These are phyloP conservation scores for Sebastes steindachneri DNA, from an alignment of 2,797 vertebrate species.

Conservation along the genomic window DNA sequence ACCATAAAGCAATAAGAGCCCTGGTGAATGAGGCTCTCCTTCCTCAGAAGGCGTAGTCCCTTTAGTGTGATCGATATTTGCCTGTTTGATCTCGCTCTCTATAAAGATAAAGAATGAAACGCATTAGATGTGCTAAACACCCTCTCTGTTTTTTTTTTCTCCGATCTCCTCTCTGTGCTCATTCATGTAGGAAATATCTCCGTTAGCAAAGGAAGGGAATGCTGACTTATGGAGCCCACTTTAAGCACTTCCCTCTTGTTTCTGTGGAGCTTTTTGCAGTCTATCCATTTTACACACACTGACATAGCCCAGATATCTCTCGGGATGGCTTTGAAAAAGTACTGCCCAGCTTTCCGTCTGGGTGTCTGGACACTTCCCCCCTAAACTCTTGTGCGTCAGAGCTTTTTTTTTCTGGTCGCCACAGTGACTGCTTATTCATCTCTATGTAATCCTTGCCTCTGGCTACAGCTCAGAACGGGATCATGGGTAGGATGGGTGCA, in stretches of 20 bases:
- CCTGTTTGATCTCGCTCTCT: constrained; percentile 13
- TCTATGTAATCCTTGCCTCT: constrained; percentile 61
- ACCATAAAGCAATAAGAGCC: constrained; percentile 32
- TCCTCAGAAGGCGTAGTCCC: constrained; percentile 37
- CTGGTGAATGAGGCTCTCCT: constrained; percentile 6
- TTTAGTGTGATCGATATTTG: constrained; percentile 28
- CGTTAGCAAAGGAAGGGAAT: constrained; percentile 40
- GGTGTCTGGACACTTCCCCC: constrained; percentile 15
- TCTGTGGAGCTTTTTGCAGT: constrained; percentile 45
- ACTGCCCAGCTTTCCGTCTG: constrained; percentile 17
- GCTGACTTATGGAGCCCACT: constrained; percentile 58
- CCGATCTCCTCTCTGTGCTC: constrained; percentile 7
- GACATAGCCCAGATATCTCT: constrained; percentile 53
- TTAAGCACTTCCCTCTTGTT: constrained; percentile 53
- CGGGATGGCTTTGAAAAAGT: constrained; percentile 30
- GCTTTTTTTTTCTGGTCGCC: constrained; percentile 23
- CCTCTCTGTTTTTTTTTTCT: not conserved
- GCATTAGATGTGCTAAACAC: constrained; percentile 24
- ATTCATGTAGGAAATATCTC: constrained; percentile 59
- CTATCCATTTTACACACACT: constrained; percentile 14
- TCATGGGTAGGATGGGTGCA: constrained; percentile 30
- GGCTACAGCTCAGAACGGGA: constrained; percentile 48
- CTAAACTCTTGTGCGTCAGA: constrained; percentile 29
- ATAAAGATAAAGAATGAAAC: constrained; percentile 10
- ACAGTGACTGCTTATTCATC: constrained; percentile 63